Base-by-base conservation (phyloP, 2,888 invertebrate genomes). In the Ornithoptera alexandrae region DNA sequence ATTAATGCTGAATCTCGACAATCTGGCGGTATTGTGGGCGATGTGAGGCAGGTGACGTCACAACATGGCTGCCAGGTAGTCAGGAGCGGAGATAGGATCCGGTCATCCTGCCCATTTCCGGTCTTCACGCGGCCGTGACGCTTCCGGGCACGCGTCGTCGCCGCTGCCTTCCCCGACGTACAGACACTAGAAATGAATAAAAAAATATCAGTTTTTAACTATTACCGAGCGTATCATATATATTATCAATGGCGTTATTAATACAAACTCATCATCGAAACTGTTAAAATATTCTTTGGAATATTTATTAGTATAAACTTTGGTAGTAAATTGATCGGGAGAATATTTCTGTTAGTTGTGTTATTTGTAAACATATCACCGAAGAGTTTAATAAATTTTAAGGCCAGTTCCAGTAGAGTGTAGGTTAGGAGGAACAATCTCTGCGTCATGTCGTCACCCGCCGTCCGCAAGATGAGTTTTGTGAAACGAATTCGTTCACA, bases 91-190 rank as follows among this genome's bases (percentile, higher is more conserved):
- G 92, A 92, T 92, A 92, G 92, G 90, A 92, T 92, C 91, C 92
- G 92, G 92, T 92, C 92, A 92, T 92, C 92, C 92, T 92, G 92
- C 84, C 92, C 92, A 92, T 92, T 92, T 92, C 92, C 92, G 92
- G 92, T 92, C 92, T 92, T 92, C 92, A 92, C 91, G 90, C 91
- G 90, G 90, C 90, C 91, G 90, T 92, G 92, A 90, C 91, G 92
- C 92, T 90, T 92, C 92, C 92, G 92, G 90, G 81, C 90, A 87
- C 88, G 89, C 90, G 90, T 89, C 91, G 89, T 85, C 86, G 85
- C 83, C 85, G 88, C 80, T 82, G 83, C 80, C 77, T 75, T 74
- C 84, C 72, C 71, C 74, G 85, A 84, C 82, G 77, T 83, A 83
- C 70, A 74, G 72, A 69, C 71, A 74, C 89, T 89, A 77, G 89